A percentile compares a stretch with the other conserved stretches of the same genome.
Conservation (phyloP, 2,888 invertebrate genomes). For the Nudaria mundana region DNA sequence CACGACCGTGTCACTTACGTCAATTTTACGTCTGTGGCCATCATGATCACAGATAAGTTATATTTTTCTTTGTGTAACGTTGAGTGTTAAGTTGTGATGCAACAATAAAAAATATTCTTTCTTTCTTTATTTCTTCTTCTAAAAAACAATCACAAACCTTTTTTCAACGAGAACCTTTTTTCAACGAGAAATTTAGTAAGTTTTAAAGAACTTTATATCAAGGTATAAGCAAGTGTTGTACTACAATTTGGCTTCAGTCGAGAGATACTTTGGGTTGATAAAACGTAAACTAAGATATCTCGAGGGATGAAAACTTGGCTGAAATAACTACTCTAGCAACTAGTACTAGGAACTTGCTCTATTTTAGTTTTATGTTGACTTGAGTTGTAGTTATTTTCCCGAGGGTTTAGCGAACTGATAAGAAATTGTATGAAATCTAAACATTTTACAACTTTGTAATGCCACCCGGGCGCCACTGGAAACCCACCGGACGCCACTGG, state of each 20-base stretch:
- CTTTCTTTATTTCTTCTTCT: no score
- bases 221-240: constrained; percentile 42
- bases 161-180: no score
- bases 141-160: no score
- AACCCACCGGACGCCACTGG: no score
- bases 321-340: constrained; percentile 30
- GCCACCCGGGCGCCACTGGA: no score
- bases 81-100: no score
- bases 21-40: no score
- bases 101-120: no score
- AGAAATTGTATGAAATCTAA: constrained; percentile 4
- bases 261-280: constrained; percentile 29
- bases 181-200: no score
- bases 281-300: constrained; percentile 24
- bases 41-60: no score
- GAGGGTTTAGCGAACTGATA: constrained; percentile 10
- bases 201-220: constrained; percentile 27
- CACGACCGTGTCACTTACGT: no score
- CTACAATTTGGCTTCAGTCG: constrained; percentile 29
- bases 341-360: constrained; percentile 8
- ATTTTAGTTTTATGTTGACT: constrained; percentile 20
- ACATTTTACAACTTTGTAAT: not conserved
- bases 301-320: constrained; percentile 22
- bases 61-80: no score
- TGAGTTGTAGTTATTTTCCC: constrained; percentile 11